Conservation (phyloP, 1,140 invertebrate species). For the Cherax quadricarinatus region DNA sequence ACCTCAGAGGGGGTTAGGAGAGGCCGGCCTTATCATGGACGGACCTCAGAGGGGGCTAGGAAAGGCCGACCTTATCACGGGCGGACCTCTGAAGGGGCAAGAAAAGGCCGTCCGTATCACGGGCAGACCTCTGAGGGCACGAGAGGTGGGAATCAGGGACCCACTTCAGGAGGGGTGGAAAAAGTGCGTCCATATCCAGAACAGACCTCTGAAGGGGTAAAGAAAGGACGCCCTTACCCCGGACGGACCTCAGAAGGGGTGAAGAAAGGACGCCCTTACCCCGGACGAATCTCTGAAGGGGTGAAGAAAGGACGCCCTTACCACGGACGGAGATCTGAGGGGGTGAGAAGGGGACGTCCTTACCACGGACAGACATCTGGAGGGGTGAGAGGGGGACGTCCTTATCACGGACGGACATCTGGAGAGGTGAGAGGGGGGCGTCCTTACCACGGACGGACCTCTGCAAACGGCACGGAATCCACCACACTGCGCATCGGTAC, state of each 20-base stretch:
- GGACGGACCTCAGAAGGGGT: background rate
- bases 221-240: background rate
- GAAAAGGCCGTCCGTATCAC: background rate
- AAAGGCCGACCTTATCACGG: background rate
- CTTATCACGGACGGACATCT: background rate
- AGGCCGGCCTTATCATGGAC: slow-evolving; percentile 35
- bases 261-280: background rate
- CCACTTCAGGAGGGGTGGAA: background rate
- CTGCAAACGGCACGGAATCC: slow-evolving; percentile 25
- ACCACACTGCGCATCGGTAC: slow-evolving; percentile 30
- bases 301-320: background rate
- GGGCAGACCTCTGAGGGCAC: background rate
- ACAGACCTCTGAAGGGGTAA: background rate
- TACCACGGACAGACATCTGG: background rate
- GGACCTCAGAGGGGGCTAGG: background rate
- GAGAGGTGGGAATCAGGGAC: background rate
- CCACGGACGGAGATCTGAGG: background rate
- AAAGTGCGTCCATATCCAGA: background rate
- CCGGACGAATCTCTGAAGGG: background rate
- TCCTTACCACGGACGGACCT: slow-evolving; percentile 22
- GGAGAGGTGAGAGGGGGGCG: slow-evolving; percentile 8
- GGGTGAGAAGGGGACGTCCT: background rate
- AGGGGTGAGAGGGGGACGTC: background rate
- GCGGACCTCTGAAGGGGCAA: background rate
- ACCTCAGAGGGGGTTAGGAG: background rate